Evolutionary conservation across 2,888 invertebrate genomes (phyloP).

Genomic region (Herminia tarsipennalis): DNA sequence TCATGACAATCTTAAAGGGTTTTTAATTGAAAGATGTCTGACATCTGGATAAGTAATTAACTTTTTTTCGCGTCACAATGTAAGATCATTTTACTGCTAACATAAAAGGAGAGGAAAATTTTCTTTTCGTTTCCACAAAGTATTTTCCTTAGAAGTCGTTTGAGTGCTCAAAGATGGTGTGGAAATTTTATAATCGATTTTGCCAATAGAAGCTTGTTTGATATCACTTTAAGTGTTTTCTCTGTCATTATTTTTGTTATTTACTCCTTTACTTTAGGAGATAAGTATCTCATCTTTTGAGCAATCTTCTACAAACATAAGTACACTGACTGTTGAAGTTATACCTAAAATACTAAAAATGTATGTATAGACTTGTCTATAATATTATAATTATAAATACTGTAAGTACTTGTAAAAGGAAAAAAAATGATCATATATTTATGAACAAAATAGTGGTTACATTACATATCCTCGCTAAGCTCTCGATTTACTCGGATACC

Average conservation of each 20-base stretch:
- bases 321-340: no score
- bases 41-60: slow-evolving; percentile 35
- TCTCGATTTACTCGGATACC: no score
- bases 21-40: slow-evolving; percentile 35
- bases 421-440: no score
- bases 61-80: slow-evolving; percentile 29
- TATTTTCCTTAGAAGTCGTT: slow-evolving; percentile 10
- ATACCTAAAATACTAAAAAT: no score
- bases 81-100: slow-evolving; percentile 25
- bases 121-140: slow-evolving; percentile 11
- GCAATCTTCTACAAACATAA: no score
- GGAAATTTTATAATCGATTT: slow-evolving; percentile 7
- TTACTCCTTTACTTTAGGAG: no score
- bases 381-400: no score
- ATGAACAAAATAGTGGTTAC: no score
- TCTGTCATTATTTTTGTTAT: not conserved
- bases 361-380: no score
- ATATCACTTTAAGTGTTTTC: not conserved
- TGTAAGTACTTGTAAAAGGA: no score
- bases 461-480: no score
- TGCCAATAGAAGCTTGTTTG: not conserved
- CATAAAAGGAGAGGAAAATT: slow-evolving; percentile 4
- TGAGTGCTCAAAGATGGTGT: not conserved
- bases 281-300: no score
- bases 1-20: slow-evolving; percentile 9